Conservation (phyloP, 2,113 vertebrate species). For the Trinectes maculatus region DNA sequence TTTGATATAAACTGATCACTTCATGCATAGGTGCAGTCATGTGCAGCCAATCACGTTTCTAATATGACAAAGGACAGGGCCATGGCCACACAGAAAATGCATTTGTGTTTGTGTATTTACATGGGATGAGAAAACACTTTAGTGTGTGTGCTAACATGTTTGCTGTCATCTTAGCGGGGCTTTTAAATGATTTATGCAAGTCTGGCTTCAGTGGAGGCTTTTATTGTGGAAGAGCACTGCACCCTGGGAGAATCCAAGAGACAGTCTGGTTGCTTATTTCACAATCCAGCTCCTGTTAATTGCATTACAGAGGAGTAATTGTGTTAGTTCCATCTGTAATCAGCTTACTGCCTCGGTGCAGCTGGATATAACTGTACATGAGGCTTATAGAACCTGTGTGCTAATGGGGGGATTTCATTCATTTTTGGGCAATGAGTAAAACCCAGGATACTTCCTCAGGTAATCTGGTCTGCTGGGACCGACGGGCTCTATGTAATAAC, state of each 20-base stretch:
- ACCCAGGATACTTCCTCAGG: slow-evolving; percentile 49
- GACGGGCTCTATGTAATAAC: slow-evolving; percentile 58
- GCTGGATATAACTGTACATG: slow-evolving; percentile 65
- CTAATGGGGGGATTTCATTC: slow-evolving; percentile 59
- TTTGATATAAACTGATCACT: slow-evolving; percentile 50
- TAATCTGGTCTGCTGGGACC: slow-evolving; percentile 69
- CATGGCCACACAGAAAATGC: background rate
- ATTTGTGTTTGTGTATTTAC: slow-evolving; percentile 15
- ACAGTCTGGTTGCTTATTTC: slow-evolving; percentile 51
- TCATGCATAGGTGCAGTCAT: background rate
- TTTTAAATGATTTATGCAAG: slow-evolving; percentile 42
- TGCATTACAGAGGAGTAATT: slow-evolving; percentile 73
- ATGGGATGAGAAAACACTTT: slow-evolving; percentile 4
- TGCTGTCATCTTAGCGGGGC: slow-evolving; percentile 30
- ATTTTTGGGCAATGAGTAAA: slow-evolving; percentile 60
- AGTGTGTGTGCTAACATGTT: slow-evolving; percentile 15
- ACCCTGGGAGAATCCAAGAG: slow-evolving; percentile 30
- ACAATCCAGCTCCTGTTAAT: slow-evolving; percentile 70
- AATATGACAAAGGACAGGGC: background rate
- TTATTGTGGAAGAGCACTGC: slow-evolving; percentile 20
- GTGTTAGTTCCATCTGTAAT: slow-evolving; percentile 76
- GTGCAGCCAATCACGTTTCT: background rate
- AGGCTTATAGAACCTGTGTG: slow-evolving; percentile 65
- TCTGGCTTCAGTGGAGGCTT: slow-evolving; percentile 7
- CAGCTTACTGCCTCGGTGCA: slow-evolving; percentile 72